Conservation (phyloP, 1,140 invertebrate species). For the Neodiprion fabricii region DNA sequence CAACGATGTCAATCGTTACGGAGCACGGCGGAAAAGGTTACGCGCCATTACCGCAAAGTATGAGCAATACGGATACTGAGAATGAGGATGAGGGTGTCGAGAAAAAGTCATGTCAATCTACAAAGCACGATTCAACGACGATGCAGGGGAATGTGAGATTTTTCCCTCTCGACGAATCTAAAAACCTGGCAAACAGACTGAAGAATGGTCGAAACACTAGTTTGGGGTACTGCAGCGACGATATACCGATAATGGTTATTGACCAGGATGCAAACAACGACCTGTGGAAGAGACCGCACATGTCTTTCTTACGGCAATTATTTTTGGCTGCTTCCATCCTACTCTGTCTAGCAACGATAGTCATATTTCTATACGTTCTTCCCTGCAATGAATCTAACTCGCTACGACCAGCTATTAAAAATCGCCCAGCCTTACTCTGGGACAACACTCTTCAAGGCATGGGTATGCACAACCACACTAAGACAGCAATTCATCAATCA, state of each 20-base stretch:
- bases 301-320: constrained; percentile 70
- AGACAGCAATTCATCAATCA: no score
- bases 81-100: constrained; percentile 63
- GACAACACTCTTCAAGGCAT: constrained; percentile 73
- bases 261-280: constrained; percentile 64
- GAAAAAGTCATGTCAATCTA: constrained; percentile 14
- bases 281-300: constrained; percentile 65
- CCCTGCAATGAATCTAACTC: constrained; percentile 72
- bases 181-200: constrained; percentile 43
- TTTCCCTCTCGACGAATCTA: constrained; percentile 52
- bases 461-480: constrained; percentile 48
- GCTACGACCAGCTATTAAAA: constrained; percentile 66
- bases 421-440: constrained; percentile 68
- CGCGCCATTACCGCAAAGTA: constrained; percentile 73
- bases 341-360: constrained; percentile 72
- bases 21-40: constrained; percentile 58
- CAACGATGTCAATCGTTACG: background rate
- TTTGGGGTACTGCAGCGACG: constrained; percentile 57
- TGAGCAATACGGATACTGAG: constrained; percentile 77
- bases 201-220: constrained; percentile 43
- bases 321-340: constrained; percentile 74
- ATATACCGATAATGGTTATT: constrained; percentile 67
- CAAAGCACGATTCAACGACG: constrained; percentile 27
- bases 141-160: constrained; percentile 47
- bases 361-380: constrained; percentile 77